Conservation (phyloP, 1,140 invertebrate genomes). For the Drosophila athabasca region DNA sequence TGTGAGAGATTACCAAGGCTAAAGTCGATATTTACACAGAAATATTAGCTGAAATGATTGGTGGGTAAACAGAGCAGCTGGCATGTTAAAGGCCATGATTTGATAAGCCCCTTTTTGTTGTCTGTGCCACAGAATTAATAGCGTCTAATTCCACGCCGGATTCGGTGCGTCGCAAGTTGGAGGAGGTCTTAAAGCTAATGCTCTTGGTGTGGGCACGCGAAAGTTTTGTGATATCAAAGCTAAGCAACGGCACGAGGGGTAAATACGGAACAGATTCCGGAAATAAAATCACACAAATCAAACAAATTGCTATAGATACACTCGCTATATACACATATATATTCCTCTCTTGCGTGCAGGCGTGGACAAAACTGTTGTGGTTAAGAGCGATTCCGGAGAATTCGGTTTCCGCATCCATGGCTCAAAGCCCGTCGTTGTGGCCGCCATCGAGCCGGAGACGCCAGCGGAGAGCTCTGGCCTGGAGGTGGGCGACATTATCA, state of each 20-base stretch:
- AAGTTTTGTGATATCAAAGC: conserved; percentile 87
- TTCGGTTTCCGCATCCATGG: conserved; percentile 98
- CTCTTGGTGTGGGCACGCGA: conserved; percentile 91
- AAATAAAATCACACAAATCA: conserved; percentile 77
- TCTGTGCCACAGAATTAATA: conserved; percentile 66
- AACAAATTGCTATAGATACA: conserved; percentile 34
- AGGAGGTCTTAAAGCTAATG: conserved; percentile 92
- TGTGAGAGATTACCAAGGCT: conserved; percentile 25
- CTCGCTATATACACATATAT: background rate
- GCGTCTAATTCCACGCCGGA: conserved; percentile 84
- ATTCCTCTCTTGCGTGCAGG: conserved; percentile 85
- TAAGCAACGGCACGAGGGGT: conserved; percentile 86
- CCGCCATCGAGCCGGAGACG: conserved; percentile 95
- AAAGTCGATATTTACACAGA: conserved; percentile 53
- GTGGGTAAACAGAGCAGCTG: conserved; percentile 64
- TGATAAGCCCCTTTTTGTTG: background rate
- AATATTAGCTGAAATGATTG: conserved; percentile 62
- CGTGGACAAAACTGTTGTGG: conserved; percentile 93
- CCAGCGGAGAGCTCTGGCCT: conserved; percentile 95
- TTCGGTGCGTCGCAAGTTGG: conserved; percentile 87
- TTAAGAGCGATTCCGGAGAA: conserved; percentile 92
- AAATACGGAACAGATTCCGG: conserved; percentile 64
- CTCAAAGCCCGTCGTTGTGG: conserved; percentile 97
- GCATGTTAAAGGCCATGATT: background rate
- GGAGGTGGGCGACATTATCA: conserved; percentile 96